phyloP scores from a whole-genome alignment of 1,140 invertebrate species.

The Drosophila melanica region DNA sequence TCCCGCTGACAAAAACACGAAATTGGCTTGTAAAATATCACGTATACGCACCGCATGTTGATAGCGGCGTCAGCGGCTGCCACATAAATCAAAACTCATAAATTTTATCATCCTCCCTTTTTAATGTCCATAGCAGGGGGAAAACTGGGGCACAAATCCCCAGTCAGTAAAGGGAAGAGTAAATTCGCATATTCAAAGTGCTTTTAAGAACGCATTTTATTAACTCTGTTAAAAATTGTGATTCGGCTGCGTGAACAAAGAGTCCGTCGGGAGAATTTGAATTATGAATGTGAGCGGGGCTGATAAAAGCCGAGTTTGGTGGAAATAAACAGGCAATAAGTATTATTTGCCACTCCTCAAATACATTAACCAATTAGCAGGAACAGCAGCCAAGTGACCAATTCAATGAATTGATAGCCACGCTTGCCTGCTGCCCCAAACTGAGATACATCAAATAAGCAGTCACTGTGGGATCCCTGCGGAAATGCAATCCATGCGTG shows the following conservation, averaged over 20 bases:
- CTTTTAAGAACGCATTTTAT: constrained; percentile 65
- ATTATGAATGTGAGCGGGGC: constrained; percentile 11
- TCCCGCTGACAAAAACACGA: constrained; percentile 13
- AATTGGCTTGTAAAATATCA: constrained; percentile 41
- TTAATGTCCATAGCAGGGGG: background rate
- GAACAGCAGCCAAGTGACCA: constrained; percentile 5
- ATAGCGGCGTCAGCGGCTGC: constrained; percentile 30
- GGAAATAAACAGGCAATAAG: constrained; percentile 4
- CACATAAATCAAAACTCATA: constrained; percentile 64
- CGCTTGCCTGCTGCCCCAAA: constrained; percentile 1
- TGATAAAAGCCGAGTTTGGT: background rate
- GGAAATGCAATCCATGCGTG: constrained; percentile 22
- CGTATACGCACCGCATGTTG: constrained; percentile 55
- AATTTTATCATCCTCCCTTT: constrained; percentile 56
- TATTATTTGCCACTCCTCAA: constrained; percentile 3
- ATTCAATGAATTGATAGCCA: constrained; percentile 30
- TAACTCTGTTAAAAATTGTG: constrained; percentile 57
- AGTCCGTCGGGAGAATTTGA: constrained; percentile 5
- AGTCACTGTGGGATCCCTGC: constrained; percentile 7
- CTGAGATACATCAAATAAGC: constrained; percentile 10
- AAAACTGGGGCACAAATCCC: constrained; percentile 27
- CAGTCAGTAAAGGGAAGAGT: constrained; percentile 16
- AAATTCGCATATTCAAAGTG: constrained; percentile 42
- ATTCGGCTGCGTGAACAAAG: background rate
- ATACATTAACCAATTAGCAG: constrained; percentile 18